These are phyloP conservation scores for Rhingia rostrata DNA, from an alignment of 2,888 invertebrate genomes.

Conservation along the genomic window DNA sequence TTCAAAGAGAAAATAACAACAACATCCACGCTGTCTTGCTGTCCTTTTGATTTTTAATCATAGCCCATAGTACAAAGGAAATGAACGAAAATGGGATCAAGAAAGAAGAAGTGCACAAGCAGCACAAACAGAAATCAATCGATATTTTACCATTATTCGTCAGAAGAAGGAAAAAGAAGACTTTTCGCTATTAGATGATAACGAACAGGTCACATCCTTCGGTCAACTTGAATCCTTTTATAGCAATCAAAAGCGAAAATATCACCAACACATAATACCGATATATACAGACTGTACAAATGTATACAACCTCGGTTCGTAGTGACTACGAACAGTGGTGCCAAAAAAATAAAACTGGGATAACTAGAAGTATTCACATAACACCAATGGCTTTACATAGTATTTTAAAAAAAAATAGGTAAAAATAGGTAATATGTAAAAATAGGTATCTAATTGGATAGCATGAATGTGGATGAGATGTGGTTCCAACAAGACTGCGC, in stretches of 20 bases:
- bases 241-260: constrained; percentile 28
- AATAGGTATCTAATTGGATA: too few relatives aligned
- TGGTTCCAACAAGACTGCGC: too few relatives aligned
- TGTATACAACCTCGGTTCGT: background rate
- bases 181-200: constrained; percentile 46
- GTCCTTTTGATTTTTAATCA: too few relatives aligned
- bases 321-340: too few relatives aligned
- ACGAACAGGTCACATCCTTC: constrained; percentile 54
- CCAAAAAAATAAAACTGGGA: too few relatives aligned
- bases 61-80: constrained; percentile 5
- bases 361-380: too few relatives aligned
- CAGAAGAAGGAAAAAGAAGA: constrained; percentile 5
- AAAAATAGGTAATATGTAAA: too few relatives aligned
- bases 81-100: background rate
- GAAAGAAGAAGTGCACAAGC: constrained; percentile 3
- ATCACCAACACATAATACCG: background rate
- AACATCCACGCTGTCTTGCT: too few relatives aligned
- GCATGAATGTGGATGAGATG: too few relatives aligned
- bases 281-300: background rate
- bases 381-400: too few relatives aligned
- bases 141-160: constrained; percentile 42
- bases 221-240: constrained; percentile 43
- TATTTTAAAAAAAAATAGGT: too few relatives aligned
- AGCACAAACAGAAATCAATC: constrained; percentile 52
- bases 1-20: too few relatives aligned